Evolutionary conservation across 2,797 vertebrate genomes (phyloP), one percentile per base, ranked within the genome.

Genomic region (Coccyzus lansbergi): DNA sequence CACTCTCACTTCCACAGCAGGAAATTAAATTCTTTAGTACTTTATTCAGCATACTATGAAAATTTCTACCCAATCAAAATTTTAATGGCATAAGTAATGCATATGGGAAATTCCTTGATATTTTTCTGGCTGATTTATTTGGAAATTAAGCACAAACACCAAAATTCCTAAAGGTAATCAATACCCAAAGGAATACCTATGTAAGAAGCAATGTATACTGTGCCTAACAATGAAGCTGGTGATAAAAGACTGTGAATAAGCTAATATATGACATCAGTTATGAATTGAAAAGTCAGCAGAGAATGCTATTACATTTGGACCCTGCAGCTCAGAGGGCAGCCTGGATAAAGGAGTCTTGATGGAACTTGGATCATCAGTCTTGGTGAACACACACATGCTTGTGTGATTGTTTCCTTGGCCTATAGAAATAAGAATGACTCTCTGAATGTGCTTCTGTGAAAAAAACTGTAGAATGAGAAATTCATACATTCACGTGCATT

Each of bases 361-460:
- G n/a, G 33, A 83, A 77, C 42, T 53, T 49, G 40, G 85, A 46
- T 53, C 7, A 8, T 72, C 14, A n/a, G 19, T 65, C 38, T 34
- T 62, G 12, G 12, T 9, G 7, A 68, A 29, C 7, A 24, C 6
- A 31, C 0, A 0, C 3, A 0, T 72, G 31, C 14, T 72, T 71
- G 6, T 71, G 33, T 4, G 7, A 52, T 40, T 70, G 22, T 68
- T 33, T 26, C 24, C 21, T 59, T 2, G 2, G 31, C 18, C 15
- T 75, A 20, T 4, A 42, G 49, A 63, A 86, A 53, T 48, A 18
- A 16, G 12, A 90, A 56, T 71, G 22, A 15, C 20, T 60, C 9
- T 8, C 14, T 62, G 9, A 53, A 49, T 58, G 15, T 0, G 2
- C 12, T 64, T 36, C 29, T 49, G 38, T 53, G 46, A 86, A 81